A percentile compares a stretch with the other conserved stretches of the same genome.
Conservation (phyloP, 1,140 invertebrate genomes). For the Drosophila guanche region DNA sequence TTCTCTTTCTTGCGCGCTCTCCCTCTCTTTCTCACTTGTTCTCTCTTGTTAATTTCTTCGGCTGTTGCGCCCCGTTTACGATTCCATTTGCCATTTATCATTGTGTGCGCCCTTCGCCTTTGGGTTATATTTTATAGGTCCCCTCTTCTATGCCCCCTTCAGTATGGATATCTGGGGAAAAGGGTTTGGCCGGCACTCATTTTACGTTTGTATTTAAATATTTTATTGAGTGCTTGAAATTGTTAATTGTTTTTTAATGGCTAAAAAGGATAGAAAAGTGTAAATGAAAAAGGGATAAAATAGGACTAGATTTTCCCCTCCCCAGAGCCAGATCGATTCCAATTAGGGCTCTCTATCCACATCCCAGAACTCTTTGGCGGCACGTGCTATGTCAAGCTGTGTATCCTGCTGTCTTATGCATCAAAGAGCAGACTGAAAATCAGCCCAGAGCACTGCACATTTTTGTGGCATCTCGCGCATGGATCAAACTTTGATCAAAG, state of each 20-base stretch:
- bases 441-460: conserved; percentile 30
- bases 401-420: conserved; percentile 34
- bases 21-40: not conserved
- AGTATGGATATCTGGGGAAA: not conserved
- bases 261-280: no score
- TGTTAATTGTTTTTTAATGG: conserved; percentile 61
- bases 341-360: conserved; percentile 44
- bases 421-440: conserved; percentile 24
- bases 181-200: conserved; percentile 38
- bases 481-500: conserved; percentile 37
- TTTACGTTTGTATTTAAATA: conserved; percentile 62
- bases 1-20: not conserved
- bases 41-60: conserved; percentile 22
- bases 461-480: conserved; percentile 18
- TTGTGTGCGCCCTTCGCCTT: conserved; percentile 51
- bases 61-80: conserved; percentile 47
- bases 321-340: conserved; percentile 45
- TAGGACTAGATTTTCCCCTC: not conserved
- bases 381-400: conserved; percentile 10
- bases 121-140: conserved; percentile 10
- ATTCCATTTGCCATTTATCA: conserved; percentile 68
- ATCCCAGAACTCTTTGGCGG: not conserved
- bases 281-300: not conserved
- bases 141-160: conserved; percentile 2
- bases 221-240: conserved; percentile 63